phyloP scores from a whole-genome alignment of 2,797 vertebrate species.

The Danio kyathit region DNA sequence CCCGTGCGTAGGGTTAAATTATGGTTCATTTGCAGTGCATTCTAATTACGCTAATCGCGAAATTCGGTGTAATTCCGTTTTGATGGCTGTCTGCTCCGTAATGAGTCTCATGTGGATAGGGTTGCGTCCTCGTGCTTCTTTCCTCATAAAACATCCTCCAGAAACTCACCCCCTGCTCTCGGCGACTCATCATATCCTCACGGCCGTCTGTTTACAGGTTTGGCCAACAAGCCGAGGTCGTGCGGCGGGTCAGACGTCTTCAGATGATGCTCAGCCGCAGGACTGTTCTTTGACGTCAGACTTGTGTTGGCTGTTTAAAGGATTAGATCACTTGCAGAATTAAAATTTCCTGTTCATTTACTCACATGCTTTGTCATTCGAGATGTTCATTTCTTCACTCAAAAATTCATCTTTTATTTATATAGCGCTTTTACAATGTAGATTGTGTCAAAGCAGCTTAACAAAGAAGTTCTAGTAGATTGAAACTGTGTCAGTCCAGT shows the following conservation, averaged over 20 bases:
- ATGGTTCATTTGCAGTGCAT: not conserved
- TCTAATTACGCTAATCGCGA: slow-evolving; percentile 15
- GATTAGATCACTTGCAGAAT: too few species aligned
- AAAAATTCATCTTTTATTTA: too few species aligned
- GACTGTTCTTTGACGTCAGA: slow-evolving; percentile 60
- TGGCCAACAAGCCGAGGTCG: not conserved
- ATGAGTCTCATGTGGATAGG: slow-evolving; percentile 18
- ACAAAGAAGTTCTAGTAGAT: too few species aligned
- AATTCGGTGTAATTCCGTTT: slow-evolving; percentile 3
- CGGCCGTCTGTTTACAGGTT: not conserved
- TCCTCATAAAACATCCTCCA: not conserved
- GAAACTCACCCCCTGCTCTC: not conserved
- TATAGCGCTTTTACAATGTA: too few species aligned
- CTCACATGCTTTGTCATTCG: too few species aligned
- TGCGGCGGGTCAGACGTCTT: not conserved
- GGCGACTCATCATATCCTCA: not conserved
- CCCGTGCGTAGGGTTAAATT: not conserved
- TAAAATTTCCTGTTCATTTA: too few species aligned
- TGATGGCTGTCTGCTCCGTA: slow-evolving; percentile 3
- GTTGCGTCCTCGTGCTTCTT: not conserved
- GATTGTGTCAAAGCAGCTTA: too few species aligned
- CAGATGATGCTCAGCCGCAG: slow-evolving; percentile 66
- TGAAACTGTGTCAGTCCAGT: too few species aligned
- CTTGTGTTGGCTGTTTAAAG: slow-evolving; percentile 54
- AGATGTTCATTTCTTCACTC: too few species aligned